Conservation (phyloP, 2,888 invertebrate species). For the Caradrina clavipalpis region DNA sequence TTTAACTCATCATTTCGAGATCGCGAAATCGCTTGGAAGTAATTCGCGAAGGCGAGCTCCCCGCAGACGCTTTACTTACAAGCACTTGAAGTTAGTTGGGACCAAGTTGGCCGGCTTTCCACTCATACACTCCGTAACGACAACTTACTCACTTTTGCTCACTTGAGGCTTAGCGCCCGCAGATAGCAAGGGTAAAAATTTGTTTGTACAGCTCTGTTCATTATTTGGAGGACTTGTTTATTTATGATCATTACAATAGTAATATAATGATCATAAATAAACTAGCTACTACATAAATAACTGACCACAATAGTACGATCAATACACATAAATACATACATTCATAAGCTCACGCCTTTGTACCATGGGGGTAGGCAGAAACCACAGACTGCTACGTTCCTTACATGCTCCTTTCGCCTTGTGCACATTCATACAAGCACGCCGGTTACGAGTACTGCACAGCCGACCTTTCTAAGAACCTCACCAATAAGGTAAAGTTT, state of each 20-base stretch:
- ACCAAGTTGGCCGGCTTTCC: slow-evolving; percentile 78
- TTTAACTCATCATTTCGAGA: slow-evolving; percentile 81
- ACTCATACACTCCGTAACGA: slow-evolving; percentile 82
- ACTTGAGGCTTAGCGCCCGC: slow-evolving; percentile 70
- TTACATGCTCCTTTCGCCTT: too few species aligned
- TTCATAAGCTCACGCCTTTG: too few species aligned
- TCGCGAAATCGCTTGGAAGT: slow-evolving; percentile 86
- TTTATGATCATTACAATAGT: slow-evolving; percentile 22
- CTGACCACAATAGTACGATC: too few species aligned
- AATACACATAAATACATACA: too few species aligned
- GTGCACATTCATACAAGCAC: too few species aligned
- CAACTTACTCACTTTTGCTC: slow-evolving; percentile 83
- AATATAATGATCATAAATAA: too few species aligned
- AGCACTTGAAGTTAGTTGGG: slow-evolving; percentile 82
- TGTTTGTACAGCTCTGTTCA: slow-evolving; percentile 49
- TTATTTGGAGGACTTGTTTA: slow-evolving; percentile 52
- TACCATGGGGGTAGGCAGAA: too few species aligned
- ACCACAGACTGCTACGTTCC: too few species aligned
- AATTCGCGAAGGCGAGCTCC: slow-evolving; percentile 80
- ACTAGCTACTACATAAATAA: too few species aligned
- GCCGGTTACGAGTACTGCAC: too few species aligned
- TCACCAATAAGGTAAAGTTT: too few species aligned
- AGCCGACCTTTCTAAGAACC: too few species aligned
- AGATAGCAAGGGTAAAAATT: slow-evolving; percentile 65
- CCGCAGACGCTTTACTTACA: slow-evolving; percentile 82